Percentiles rank a stretch among this genome's conserved stretches.
Evolutionary conservation across 2,797 vertebrate genomes (phyloP).

Genomic region (Lacerta bilineata): DNA sequence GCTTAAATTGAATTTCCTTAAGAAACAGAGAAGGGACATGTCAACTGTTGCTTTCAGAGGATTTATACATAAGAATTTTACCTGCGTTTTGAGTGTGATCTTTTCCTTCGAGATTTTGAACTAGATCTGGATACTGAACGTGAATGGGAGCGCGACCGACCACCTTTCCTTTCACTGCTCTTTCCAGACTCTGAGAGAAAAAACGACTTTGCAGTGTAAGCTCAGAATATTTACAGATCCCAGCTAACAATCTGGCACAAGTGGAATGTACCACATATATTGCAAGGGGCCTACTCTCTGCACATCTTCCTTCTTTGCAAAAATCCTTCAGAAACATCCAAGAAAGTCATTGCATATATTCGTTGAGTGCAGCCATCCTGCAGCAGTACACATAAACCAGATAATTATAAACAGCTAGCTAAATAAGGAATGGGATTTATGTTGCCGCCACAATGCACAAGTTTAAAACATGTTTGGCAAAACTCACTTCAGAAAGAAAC

Average conservation of each 20-base stretch:
- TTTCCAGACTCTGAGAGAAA: constrained; percentile 85
- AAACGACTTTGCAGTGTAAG: constrained; percentile 86
- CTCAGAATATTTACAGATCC: constrained; percentile 85
- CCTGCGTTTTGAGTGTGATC: constrained; percentile 93
- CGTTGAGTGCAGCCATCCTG: constrained; percentile 85
- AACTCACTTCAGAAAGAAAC: constrained; percentile 58
- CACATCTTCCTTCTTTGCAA: constrained; percentile 85
- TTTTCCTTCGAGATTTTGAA: constrained; percentile 89
- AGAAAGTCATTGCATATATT: constrained; percentile 87
- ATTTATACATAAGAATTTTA: constrained; percentile 65
- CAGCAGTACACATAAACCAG: constrained; percentile 87
- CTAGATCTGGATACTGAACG: constrained; percentile 86
- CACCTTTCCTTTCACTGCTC: constrained; percentile 82
- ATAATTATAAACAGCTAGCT: constrained; percentile 85
- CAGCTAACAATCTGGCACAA: constrained; percentile 85
- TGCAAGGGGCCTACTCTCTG: constrained; percentile 84
- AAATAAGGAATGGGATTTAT: constrained; percentile 73
- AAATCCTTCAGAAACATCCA: constrained; percentile 87
- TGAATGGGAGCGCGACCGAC: constrained; percentile 85
- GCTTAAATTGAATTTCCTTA: not conserved
- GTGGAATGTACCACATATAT: constrained; percentile 83
- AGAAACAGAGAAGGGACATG: not conserved
- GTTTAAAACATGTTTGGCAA: constrained; percentile 75
- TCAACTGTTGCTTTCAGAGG: not conserved
- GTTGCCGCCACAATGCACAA: constrained; percentile 83